phyloP scores from a whole-genome alignment of 2,888 invertebrate species.

The Ophion costatus region DNA sequence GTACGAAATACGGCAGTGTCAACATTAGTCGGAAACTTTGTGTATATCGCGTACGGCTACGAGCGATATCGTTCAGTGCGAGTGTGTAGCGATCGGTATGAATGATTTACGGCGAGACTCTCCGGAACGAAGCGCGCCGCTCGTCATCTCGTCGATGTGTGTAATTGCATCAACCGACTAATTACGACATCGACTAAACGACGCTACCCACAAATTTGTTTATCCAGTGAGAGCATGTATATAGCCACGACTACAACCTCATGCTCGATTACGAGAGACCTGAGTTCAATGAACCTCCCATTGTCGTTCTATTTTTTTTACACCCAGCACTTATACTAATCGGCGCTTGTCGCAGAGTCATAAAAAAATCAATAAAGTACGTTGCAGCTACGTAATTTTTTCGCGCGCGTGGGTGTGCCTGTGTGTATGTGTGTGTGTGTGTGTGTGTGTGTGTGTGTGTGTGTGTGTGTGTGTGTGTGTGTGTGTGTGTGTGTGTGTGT shows the following conservation, averaged over 20 bases:
- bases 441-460: too few relatives aligned
- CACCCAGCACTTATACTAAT: constrained; percentile 6
- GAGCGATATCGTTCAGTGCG: not conserved
- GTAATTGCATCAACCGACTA: constrained; percentile 72
- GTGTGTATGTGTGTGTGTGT: too few relatives aligned
- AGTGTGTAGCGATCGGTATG: constrained; percentile 3
- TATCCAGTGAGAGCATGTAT: constrained; percentile 52
- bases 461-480: too few relatives aligned
- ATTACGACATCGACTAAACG: constrained; percentile 63
- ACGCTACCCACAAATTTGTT: constrained; percentile 71
- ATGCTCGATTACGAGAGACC: constrained; percentile 45
- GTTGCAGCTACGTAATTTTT: too few relatives aligned
- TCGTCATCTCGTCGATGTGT: constrained; percentile 54
- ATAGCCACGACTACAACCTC: constrained; percentile 15
- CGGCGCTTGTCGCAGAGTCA: constrained; percentile 15
- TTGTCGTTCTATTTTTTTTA: constrained; percentile 12
- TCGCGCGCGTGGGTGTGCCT: too few relatives aligned
- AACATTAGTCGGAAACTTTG: too few relatives aligned
- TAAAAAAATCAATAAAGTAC: not conserved
- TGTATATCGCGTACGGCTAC: not conserved
- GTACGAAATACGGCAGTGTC: too few relatives aligned
- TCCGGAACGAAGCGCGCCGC: constrained; percentile 20
- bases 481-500: too few relatives aligned
- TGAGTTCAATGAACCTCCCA: constrained; percentile 53
- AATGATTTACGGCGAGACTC: constrained; percentile 13